These are phyloP conservation scores for Anguilla pacifica DNA, from an alignment of 2,797 vertebrate species.

Conservation along the genomic window DNA sequence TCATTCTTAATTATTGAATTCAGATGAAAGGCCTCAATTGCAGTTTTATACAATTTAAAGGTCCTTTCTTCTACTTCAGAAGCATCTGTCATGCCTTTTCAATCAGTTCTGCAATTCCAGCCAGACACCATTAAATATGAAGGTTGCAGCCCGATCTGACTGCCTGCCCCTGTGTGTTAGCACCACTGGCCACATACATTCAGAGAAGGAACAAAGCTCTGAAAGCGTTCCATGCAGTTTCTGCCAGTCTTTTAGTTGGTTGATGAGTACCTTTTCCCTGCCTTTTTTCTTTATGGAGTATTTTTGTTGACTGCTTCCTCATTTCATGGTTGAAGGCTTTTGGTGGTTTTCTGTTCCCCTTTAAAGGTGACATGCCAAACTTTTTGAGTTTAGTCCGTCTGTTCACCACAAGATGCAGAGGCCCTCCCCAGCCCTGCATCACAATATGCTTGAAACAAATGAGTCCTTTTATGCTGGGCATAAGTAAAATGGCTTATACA, in stretches of 20 bases:
- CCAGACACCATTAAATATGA: conserved; percentile 57
- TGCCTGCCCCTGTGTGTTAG: conserved; percentile 53
- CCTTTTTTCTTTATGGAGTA: too few species aligned
- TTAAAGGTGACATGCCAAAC: too few species aligned
- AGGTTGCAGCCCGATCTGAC: conserved; percentile 67
- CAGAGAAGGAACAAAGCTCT: conserved; percentile 60
- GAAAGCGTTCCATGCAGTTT: conserved; percentile 55
- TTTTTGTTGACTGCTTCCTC: too few species aligned
- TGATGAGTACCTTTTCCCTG: too few species aligned
- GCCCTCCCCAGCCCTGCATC: neutral
- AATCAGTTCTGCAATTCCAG: conserved; percentile 50
- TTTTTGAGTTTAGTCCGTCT: too few species aligned
- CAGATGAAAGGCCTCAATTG: neutral
- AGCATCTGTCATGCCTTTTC: neutral
- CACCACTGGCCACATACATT: conserved; percentile 44
- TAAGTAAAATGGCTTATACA: conserved; percentile 41
- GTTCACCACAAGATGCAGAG: too few species aligned
- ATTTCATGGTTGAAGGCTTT: too few species aligned
- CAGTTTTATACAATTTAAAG: neutral
- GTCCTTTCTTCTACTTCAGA: conserved; percentile 10
- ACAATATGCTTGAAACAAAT: conserved; percentile 41
- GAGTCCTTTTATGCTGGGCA: conserved; percentile 36
- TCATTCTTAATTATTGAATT: neutral
- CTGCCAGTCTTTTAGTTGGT: too few species aligned
- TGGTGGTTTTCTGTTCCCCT: too few species aligned